These are phyloP conservation scores for Phoeniculus purpureus DNA, from an alignment of 2,797 vertebrate genomes.

Conservation along the genomic window DNA sequence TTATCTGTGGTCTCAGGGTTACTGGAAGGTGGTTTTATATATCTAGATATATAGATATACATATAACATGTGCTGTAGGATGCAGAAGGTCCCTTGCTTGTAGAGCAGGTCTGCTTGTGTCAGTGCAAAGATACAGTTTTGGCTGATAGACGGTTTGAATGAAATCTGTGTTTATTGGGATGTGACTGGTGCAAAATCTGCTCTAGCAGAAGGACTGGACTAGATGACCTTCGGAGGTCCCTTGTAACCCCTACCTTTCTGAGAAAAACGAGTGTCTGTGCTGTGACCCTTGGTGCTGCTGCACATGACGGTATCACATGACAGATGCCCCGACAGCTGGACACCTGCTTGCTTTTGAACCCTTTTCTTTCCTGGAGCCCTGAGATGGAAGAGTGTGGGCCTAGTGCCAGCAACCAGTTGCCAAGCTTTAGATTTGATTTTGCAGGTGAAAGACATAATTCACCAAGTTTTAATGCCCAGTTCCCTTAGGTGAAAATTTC, in stretches of 20 bases:
- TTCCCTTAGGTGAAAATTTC: not conserved
- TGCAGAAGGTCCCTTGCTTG: not conserved
- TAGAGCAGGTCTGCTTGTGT: not conserved
- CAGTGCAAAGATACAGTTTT: not conserved
- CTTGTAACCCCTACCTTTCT: too few species aligned
- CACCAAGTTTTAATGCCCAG: not conserved
- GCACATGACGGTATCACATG: rapidly evolving
- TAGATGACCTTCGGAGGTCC: too few species aligned
- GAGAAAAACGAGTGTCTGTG: not conserved
- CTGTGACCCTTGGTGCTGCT: not conserved
- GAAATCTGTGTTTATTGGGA: not conserved
- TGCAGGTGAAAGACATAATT: not conserved
- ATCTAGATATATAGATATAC: too few species aligned
- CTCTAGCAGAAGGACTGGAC: too few species aligned
- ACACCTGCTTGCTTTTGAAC: not conserved
- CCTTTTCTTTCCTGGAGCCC: not conserved
- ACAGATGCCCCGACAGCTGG: not conserved
- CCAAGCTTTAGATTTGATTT: not conserved
- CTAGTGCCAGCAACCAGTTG: not conserved
- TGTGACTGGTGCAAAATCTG: not conserved
- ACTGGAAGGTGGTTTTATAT: not conserved
- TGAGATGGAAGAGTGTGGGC: not conserved
- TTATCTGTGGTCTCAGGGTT: not conserved
- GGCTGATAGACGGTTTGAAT: not conserved
- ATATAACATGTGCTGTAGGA: not conserved